Percentiles rank a stretch among this genome's conserved stretches.
Conservation (phyloP, 1,140 invertebrate genomes). For the Condylostylus longicornis region DNA sequence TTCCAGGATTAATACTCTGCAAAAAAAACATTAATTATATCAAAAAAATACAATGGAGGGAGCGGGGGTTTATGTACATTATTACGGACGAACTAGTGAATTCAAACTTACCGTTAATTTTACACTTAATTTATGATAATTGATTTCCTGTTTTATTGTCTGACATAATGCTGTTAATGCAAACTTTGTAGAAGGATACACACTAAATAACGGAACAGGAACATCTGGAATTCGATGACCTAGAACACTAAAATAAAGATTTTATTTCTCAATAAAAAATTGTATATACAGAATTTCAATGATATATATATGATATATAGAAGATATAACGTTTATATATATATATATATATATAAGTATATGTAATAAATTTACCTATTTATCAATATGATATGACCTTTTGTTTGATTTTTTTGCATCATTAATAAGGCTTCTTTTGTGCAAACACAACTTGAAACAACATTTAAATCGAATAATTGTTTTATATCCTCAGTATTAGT, state of each 20-base stretch:
- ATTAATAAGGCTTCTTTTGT: constrained; percentile 38
- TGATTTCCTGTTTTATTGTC: constrained; percentile 42
- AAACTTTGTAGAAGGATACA: constrained; percentile 43
- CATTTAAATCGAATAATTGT: constrained; percentile 40
- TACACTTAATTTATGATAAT: constrained; percentile 35
- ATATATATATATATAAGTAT: too few relatives aligned
- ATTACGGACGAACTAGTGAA: too few relatives aligned
- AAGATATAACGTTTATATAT: too few relatives aligned
- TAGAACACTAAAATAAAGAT: constrained; percentile 27
- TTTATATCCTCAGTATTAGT: constrained; percentile 22
- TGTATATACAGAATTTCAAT: constrained; percentile 6
- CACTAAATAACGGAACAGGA: constrained; percentile 34
- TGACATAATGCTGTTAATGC: constrained; percentile 41
- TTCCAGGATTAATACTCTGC: constrained; percentile 42
- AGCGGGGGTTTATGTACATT: background rate
- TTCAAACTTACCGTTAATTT: constrained; percentile 34
- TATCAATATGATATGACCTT: constrained; percentile 31
- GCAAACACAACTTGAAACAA: constrained; percentile 39
- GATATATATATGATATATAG: background rate
- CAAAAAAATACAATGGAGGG: background rate
- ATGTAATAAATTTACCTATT: too few relatives aligned
- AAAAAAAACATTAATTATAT: constrained; percentile 9
- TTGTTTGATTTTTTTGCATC: constrained; percentile 31
- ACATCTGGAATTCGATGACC: constrained; percentile 35
- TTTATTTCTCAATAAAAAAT: constrained; percentile 1